Evolutionary conservation across 2,113 vertebrate species (phyloP).

Genomic region (Myodes glareolus): DNA sequence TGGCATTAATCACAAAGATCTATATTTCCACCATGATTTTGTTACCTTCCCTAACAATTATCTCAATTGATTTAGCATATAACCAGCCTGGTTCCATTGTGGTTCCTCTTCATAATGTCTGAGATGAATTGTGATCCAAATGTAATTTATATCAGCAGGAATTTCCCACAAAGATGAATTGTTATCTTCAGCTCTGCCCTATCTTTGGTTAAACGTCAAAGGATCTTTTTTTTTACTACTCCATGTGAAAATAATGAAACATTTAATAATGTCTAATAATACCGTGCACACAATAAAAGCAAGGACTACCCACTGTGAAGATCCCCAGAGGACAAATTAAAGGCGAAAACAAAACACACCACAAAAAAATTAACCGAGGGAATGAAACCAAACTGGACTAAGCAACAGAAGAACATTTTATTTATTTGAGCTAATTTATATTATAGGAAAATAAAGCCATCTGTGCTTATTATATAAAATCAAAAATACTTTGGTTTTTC

Average conservation of each 20-base stretch:
- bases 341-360: constrained; percentile 62
- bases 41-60: constrained; percentile 55
- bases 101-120: constrained; percentile 66
- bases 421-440: constrained; percentile 42
- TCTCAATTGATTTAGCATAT: constrained; percentile 61
- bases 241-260: constrained; percentile 69
- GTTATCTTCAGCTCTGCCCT: constrained; percentile 51
- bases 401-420: constrained; percentile 47
- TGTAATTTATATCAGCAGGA: constrained; percentile 63
- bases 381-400: constrained; percentile 44
- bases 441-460: constrained; percentile 38
- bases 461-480: constrained; percentile 5
- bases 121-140: constrained; percentile 57
- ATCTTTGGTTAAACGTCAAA: constrained; percentile 68
- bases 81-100: constrained; percentile 63
- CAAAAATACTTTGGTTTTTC: constrained; percentile 28
- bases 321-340: constrained; percentile 64
- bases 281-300: constrained; percentile 41
- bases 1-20: constrained; percentile 67
- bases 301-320: constrained; percentile 44
- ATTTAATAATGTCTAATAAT: constrained; percentile 70
- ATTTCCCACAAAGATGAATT: constrained; percentile 61
- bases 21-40: constrained; percentile 62
- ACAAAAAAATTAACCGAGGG: constrained; percentile 23
- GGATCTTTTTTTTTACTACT: constrained; percentile 43